Base-by-base conservation (phyloP, 2,888 invertebrate genomes). In the Ophioninae sp. region DNA sequence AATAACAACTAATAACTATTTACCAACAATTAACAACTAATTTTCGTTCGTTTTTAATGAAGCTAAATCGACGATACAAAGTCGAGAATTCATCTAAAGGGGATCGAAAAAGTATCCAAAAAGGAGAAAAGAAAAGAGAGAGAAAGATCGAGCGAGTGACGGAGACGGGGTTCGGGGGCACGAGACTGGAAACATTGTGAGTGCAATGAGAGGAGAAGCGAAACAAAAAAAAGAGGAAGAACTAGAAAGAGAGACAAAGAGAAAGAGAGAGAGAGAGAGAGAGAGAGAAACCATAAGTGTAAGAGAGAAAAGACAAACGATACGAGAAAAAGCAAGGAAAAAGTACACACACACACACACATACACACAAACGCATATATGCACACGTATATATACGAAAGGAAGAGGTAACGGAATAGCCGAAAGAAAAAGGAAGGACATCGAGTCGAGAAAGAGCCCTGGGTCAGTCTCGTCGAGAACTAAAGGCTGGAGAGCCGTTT, bases 401-500 rank as follows among this genome's bases (percentile, higher is more conserved):
- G 57, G 41, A 83, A 67, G 79, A 61, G 67, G 75, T 68, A 76
- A 83, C 79, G 80, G 74, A 74, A 74, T 41, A 79, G 78, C 72
- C 56, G 77, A 64, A 62, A 39, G 73, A 79, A 75, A 75, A 59
- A 50, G 65, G 56, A 37, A 56, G 30, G 72, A 75, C n/a, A 67
- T 44, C 39, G 20, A 41, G 61, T 39, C 62, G 70, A 78, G 67
- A 83, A 73, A 80, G 80, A 83, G 80, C 77, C 83, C 59, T 68
- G 69, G 80, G 80, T 73, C 64, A 77, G 83, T 83, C 64, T 79
- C 65, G 81, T 74, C 57, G 83, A 83, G 81, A 83, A 86, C 83
- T 83, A 83, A 86, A 84, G 83, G 81, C 70, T 83, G 75, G 79
- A 85, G 84, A 84, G 83, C 81, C 85, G 85, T 86, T 86, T 86